Percentiles rank a stretch among this genome's conserved stretches.
Conservation (phyloP, 1,140 invertebrate species). For the Panulirus ornatus region DNA sequence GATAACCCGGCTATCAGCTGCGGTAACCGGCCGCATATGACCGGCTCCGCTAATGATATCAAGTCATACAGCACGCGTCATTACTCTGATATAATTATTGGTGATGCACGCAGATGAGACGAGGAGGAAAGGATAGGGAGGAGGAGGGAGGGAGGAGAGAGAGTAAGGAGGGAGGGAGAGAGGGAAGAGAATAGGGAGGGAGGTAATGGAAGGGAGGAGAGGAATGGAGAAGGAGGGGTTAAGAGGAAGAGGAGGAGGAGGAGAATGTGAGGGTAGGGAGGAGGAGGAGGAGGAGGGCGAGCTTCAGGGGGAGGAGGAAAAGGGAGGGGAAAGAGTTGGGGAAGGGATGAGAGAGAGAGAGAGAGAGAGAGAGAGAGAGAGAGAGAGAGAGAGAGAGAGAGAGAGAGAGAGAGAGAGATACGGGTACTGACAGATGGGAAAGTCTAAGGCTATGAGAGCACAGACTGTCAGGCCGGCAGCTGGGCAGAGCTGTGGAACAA, state of each 20-base stretch:
- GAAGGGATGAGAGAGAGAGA: not conserved
- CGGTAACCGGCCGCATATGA: constrained; percentile 56
- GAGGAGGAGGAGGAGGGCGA: not conserved
- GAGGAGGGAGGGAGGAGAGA: not conserved
- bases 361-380: not conserved
- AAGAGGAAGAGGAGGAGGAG: not conserved
- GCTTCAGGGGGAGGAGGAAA: not conserved
- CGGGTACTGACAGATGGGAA: not conserved
- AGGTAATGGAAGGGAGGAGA: not conserved
- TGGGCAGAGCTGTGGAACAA: too few species aligned
- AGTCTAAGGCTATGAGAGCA: too few species aligned
- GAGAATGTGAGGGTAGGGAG: not conserved
- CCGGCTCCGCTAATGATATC: constrained; percentile 47
- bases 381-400: not conserved
- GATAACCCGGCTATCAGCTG: constrained; percentile 55
- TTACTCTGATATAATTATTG: constrained; percentile 61
- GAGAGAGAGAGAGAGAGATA: too few species aligned
- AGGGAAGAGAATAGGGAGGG: not conserved
- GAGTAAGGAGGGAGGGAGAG: too few species aligned
- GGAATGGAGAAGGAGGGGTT: not conserved
- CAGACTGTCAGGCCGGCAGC: too few species aligned
- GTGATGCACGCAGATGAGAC: constrained; percentile 62
- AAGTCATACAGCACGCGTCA: constrained; percentile 57
- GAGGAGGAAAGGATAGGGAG: not conserved
- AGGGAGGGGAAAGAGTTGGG: not conserved